Base-by-base conservation (phyloP, 2,888 invertebrate species). In the Idaea dimidiata region DNA sequence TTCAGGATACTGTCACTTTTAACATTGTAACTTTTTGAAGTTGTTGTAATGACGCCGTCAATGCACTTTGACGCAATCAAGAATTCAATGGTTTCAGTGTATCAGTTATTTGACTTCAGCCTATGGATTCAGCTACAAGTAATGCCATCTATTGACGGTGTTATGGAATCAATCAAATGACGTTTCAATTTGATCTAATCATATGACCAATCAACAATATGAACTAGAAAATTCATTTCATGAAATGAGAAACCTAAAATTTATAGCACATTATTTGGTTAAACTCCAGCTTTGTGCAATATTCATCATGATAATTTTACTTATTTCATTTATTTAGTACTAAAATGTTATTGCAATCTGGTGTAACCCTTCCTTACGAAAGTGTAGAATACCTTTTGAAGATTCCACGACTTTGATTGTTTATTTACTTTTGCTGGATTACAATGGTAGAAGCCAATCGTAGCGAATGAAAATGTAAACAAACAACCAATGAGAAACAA, bases 401-500 rank as follows among this genome's bases (percentile, higher is more conserved):
- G 43, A 43, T 14, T 43, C 8, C 3, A 43, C 16, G 8, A 43
- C 14, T 43, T 53, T 14, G 16, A 10, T 8, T 33, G 6, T 57
- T 57, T 58, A 54, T 63, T 64, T 6, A 17, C 59, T 60, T 69
- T 60, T 24, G 59, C 57, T 3, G 63, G 18, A 0, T 58, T 65
- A 60, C 62, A 5, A 6, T 18, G 60, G 56, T 60, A 60, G 63
- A 5, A 14, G 56, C 65, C 69, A 74, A 75, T 73, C 59, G 64
- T 33, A 68, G 17, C 32, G 16, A 24, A 55, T 24, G 16, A 2
- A 57, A 6, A n/a, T 10, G 53, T 62, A 16, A 14, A n/a, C 6
- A 32, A n/a, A 63, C 57, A 61, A 67, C 93, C 92, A 92, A 93
- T 91, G 73, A 81, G 58, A 75, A 67, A 61, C 57, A 70, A 71